Evolutionary conservation across 2,888 invertebrate genomes (phyloP).

Genomic region (Ethmia dodecea): DNA sequence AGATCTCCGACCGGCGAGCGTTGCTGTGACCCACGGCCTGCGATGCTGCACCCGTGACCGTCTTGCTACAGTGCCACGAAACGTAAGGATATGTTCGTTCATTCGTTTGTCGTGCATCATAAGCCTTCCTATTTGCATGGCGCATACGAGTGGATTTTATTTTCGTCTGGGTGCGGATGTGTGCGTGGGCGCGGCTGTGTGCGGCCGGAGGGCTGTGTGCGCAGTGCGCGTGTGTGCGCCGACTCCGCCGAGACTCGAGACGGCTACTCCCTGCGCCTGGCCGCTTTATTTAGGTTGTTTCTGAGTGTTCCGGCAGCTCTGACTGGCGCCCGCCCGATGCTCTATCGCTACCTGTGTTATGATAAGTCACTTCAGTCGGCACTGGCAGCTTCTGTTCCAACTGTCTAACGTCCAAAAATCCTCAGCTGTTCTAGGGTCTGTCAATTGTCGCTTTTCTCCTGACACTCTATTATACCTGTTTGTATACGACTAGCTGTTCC

Average conservation of each 20-base stretch:
- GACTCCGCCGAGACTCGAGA: slow-evolving; percentile 52
- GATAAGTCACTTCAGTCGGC: background rate
- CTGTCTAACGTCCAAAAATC: slow-evolving; percentile 1
- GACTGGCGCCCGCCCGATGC: slow-evolving; percentile 19
- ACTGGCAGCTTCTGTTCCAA: slow-evolving; percentile 2
- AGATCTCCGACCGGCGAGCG: slow-evolving; percentile 50
- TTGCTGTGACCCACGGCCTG: slow-evolving; percentile 63
- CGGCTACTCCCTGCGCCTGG: slow-evolving; percentile 66
- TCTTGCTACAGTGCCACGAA: slow-evolving; percentile 73
- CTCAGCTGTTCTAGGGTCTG: slow-evolving; percentile 2
- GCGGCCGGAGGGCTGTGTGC: slow-evolving; percentile 39
- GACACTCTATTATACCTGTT: slow-evolving; percentile 7
- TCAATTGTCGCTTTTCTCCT: background rate
- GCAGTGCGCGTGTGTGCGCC: slow-evolving; percentile 36
- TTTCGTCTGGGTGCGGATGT: slow-evolving; percentile 68
- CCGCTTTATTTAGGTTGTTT: slow-evolving; percentile 70
- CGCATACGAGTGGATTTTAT: slow-evolving; percentile 76
- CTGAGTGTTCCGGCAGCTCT: slow-evolving; percentile 43
- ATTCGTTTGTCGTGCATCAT: slow-evolving; percentile 56
- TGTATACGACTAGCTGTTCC: too few species aligned
- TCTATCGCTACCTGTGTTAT: slow-evolving; percentile 28
- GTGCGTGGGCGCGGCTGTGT: slow-evolving; percentile 51
- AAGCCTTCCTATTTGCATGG: slow-evolving; percentile 75
- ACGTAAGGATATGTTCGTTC: slow-evolving; percentile 73
- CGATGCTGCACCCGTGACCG: slow-evolving; percentile 75